Percentiles rank a stretch among this genome's conserved stretches.
phyloP scores from a whole-genome alignment of 2,113 vertebrate genomes.

The Turdus rufiventris region DNA sequence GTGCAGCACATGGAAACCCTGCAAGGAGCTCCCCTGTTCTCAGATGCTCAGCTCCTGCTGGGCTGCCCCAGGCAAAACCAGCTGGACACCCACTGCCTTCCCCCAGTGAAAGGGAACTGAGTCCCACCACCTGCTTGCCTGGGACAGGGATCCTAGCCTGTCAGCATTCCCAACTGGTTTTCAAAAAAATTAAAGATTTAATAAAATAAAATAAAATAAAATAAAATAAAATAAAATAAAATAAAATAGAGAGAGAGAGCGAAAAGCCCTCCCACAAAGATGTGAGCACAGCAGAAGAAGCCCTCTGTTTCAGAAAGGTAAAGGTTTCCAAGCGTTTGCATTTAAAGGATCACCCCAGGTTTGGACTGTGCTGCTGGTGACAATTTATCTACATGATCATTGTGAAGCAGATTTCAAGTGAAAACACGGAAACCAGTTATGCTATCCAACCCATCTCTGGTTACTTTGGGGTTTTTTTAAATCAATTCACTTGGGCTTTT shows the following conservation, averaged over 20 bases:
- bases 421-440: neutral
- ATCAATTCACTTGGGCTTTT: neutral
- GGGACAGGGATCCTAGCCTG: neutral
- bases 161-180: neutral
- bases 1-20: neutral
- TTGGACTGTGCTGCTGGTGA: neutral
- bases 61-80: neutral
- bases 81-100: neutral
- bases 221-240: neutral
- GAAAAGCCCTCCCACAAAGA: neutral
- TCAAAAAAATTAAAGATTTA: neutral
- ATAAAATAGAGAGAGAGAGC: rapidly evolving
- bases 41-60: neutral
- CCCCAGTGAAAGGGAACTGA: neutral
- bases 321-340: neutral
- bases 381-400: neutral
- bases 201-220: too few species aligned
- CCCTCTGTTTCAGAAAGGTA: neutral
- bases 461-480: neutral
- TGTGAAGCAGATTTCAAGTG: neutral
- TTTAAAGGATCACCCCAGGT: neutral
- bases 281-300: neutral
- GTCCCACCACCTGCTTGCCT: neutral
- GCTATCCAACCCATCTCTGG: neutral
- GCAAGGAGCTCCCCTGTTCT: neutral